Evolutionary conservation across 2,113 vertebrate genomes (phyloP).

Genomic region (Orthonyx spaldingii): DNA sequence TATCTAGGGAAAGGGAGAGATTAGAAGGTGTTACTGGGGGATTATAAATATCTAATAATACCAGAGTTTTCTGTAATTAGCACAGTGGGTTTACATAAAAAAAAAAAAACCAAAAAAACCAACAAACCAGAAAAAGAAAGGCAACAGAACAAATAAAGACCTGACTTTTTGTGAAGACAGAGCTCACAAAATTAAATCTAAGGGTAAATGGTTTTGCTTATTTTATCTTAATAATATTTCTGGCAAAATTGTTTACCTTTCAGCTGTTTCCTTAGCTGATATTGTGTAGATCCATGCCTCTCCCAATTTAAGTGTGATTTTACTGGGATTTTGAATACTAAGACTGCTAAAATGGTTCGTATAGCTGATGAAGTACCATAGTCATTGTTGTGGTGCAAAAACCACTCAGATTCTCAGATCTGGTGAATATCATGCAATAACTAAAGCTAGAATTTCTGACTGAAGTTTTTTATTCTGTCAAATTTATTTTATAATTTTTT

Average conservation of each 20-base stretch:
- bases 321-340: not conserved
- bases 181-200: conserved; percentile 5
- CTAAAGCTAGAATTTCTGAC: not conserved
- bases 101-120: not conserved
- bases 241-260: not conserved
- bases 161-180: not conserved
- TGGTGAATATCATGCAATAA: not conserved
- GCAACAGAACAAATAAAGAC: not conserved
- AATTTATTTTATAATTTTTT: not conserved
- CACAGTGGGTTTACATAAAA: not conserved
- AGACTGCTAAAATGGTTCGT: not conserved
- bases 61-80: conserved; percentile 38
- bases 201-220: not conserved
- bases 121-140: not conserved
- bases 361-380: not conserved
- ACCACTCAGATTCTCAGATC: not conserved
- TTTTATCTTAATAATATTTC: not conserved
- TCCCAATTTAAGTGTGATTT: not conserved
- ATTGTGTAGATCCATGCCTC: fast-evolving
- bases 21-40: conserved; percentile 40
- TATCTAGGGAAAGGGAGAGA: conserved; percentile 25
- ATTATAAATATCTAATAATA: conserved; percentile 59
- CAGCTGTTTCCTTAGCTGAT: not conserved
- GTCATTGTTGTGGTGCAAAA: not conserved
- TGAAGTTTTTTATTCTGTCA: not conserved